phyloP scores from a whole-genome alignment of 2,888 invertebrate species.

The Lissocephala sabroskyi region DNA sequence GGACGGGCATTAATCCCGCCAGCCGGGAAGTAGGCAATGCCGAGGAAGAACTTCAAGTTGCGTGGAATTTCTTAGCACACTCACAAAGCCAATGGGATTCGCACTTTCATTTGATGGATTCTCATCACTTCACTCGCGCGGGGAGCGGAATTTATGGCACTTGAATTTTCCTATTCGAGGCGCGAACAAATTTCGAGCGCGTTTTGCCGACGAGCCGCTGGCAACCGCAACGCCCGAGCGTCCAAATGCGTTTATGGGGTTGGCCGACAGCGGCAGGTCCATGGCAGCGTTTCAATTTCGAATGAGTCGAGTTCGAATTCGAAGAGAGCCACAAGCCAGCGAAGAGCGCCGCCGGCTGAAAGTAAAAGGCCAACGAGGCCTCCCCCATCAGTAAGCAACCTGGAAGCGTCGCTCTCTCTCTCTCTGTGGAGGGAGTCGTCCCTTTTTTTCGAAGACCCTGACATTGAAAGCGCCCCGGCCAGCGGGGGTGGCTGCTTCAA shows the following conservation, averaged over 20 bases:
- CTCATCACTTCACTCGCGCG: no score
- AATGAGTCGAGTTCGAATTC: slow-evolving; percentile 36
- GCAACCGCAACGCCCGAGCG: slow-evolving; percentile 70
- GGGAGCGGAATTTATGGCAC: no score
- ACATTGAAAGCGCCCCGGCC: no score
- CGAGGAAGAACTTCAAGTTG: no score
- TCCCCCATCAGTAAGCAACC: not conserved
- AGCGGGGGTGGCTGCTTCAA: no score
- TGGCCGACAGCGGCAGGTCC: slow-evolving; percentile 52
- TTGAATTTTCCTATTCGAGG: no score
- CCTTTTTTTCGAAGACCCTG: not conserved
- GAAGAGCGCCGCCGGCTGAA: slow-evolving; percentile 30
- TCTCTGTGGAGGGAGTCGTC: not conserved
- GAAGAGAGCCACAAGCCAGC: slow-evolving; percentile 23
- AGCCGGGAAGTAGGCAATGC: no score
- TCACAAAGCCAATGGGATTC: not conserved
- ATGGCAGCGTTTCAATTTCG: not conserved
- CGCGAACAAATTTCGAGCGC: no score
- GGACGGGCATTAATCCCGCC: no score
- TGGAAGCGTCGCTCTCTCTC: not conserved
- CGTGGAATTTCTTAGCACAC: no score
- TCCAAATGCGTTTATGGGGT: slow-evolving; percentile 70
- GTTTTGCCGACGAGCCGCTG: no score
- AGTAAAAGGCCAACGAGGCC: slow-evolving; percentile 48
- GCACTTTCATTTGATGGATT: not conserved